phyloP scores from a whole-genome alignment of 1,140 invertebrate genomes.

The Eurosta solidaginis region DNA sequence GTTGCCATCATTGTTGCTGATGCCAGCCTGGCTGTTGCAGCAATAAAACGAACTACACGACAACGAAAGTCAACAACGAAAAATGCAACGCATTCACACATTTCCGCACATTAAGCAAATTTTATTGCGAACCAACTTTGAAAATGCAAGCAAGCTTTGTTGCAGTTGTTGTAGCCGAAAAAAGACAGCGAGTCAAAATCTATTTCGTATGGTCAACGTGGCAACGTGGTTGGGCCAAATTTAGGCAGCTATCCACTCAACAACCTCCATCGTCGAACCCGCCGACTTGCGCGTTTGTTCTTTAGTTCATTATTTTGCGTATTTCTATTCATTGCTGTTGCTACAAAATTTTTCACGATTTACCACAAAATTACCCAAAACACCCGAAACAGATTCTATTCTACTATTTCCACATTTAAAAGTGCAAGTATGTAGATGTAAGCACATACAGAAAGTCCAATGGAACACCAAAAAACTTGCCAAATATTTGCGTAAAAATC shows the following conservation, averaged over 20 bases:
- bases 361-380: neutral
- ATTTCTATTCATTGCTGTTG: neutral
- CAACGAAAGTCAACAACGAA: neutral
- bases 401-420: too few species aligned
- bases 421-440: neutral
- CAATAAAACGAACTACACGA: neutral
- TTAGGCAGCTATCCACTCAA: neutral
- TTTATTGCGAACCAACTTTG: neutral
- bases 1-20: conserved; percentile 8
- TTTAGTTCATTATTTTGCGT: neutral
- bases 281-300: neutral
- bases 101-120: conserved; percentile 19
- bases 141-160: too few species aligned
- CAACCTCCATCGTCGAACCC: neutral
- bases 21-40: conserved; percentile 7
- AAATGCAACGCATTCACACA: conserved; percentile 18
- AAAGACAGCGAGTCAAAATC: neutral
- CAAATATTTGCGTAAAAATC: conserved; percentile 8
- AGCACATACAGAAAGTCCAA: neutral
- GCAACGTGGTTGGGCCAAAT: neutral
- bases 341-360: neutral
- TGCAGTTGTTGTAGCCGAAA: neutral
- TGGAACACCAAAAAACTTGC: neutral
- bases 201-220: neutral
- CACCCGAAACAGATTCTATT: neutral